Evolutionary conservation across 2,113 vertebrate species (phyloP).

Genomic region (Gymnocephalus cernua): DNA sequence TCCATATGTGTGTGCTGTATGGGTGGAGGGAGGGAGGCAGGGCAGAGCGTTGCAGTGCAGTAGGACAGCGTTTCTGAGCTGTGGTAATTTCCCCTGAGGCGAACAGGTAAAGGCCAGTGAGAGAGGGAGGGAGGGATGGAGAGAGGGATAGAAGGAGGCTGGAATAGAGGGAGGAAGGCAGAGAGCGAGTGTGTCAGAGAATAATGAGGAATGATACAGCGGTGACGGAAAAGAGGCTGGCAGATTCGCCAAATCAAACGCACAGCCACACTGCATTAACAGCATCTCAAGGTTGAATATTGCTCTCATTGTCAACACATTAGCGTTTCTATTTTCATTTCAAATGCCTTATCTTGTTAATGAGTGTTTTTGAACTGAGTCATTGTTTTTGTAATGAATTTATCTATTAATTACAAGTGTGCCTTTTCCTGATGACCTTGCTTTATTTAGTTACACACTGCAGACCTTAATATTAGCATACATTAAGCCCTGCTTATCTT

Average conservation of each 20-base stretch:
- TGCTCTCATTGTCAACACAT: slow-evolving; percentile 56
- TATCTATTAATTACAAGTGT: slow-evolving; percentile 74
- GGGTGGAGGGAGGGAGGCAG: slow-evolving; percentile 57
- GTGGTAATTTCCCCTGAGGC: slow-evolving; percentile 85
- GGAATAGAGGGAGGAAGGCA: slow-evolving; percentile 33
- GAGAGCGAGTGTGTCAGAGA: slow-evolving; percentile 67
- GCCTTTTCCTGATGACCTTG: slow-evolving; percentile 76
- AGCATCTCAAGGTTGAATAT: slow-evolving; percentile 46
- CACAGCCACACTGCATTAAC: slow-evolving; percentile 30
- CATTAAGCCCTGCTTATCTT: slow-evolving; percentile 79
- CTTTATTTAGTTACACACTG: slow-evolving; percentile 74
- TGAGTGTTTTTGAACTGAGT: slow-evolving; percentile 67
- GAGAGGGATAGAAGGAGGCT: slow-evolving; percentile 29
- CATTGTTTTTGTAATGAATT: slow-evolving; percentile 79
- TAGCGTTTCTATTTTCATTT: slow-evolving; percentile 67
- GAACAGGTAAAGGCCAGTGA: slow-evolving; percentile 81
- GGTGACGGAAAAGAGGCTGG: slow-evolving; percentile 52
- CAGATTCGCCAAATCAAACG: slow-evolving; percentile 53
- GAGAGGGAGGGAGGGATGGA: slow-evolving; percentile 41
- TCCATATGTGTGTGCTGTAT: slow-evolving; percentile 47
- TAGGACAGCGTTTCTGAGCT: slow-evolving; percentile 74
- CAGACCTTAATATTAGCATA: slow-evolving; percentile 79
- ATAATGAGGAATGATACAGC: slow-evolving; percentile 81
- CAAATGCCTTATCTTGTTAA: slow-evolving; percentile 74
- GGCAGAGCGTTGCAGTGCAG: slow-evolving; percentile 64